Conservation (phyloP, 1,140 invertebrate species). For the Orchestia grillus region DNA sequence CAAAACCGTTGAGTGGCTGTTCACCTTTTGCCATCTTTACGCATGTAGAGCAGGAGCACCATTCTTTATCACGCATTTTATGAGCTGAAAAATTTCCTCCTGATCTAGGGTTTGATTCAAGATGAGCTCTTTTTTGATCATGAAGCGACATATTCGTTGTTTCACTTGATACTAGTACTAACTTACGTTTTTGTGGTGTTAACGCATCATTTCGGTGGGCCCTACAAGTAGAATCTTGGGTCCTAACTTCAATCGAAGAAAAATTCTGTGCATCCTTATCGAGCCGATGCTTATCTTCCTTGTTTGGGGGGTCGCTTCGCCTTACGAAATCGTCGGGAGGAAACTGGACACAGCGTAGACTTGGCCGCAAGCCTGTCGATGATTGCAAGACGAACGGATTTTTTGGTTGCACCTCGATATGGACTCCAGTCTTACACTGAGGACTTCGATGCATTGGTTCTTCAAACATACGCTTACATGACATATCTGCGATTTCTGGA, state of each 20-base stretch:
- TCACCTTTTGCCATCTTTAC: neutral
- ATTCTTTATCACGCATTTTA: neutral
- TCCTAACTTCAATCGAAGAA: neutral
- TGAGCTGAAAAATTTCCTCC: neutral
- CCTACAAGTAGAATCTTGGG: neutral
- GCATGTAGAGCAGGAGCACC: neutral
- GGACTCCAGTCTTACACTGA: neutral
- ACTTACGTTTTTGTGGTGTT: neutral
- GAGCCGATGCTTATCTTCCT: neutral
- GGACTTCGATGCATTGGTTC: neutral
- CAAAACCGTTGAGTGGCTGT: neutral
- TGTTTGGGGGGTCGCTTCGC: neutral
- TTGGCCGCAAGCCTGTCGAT: neutral
- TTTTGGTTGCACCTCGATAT: neutral
- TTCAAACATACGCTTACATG: neutral
- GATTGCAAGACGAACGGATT: neutral
- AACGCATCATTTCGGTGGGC: neutral
- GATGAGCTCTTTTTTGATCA: neutral
- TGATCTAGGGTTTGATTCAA: neutral
- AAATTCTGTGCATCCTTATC: neutral
- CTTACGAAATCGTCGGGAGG: neutral
- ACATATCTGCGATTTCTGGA: neutral
- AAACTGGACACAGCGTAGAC: neutral
- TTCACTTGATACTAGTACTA: neutral
- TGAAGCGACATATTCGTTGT: neutral